These are phyloP conservation scores for Bellardia bayeri DNA, from an alignment of 2,888 invertebrate genomes.

Conservation along the genomic window DNA sequence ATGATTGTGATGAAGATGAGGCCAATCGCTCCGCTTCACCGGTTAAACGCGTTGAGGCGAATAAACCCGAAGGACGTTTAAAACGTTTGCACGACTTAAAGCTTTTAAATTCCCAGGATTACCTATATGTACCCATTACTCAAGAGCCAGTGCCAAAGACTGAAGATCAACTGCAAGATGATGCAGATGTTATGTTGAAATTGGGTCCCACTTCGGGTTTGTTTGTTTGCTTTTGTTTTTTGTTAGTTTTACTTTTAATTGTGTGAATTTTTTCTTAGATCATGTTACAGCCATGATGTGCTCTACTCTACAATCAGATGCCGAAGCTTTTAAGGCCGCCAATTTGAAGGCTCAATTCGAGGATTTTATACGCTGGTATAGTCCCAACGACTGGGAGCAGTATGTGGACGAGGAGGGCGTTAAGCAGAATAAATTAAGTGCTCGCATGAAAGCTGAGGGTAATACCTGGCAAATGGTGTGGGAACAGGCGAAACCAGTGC, in stretches of 20 bases:
- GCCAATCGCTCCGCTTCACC: conserved; percentile 45
- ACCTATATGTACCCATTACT: conserved; percentile 92
- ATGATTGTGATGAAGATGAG: conserved; percentile 88
- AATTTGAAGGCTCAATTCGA: conserved; percentile 96
- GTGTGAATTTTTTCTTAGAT: conserved; percentile 86
- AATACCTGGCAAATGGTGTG: conserved; percentile 98
- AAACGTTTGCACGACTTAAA: conserved; percentile 88
- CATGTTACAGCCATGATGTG: conserved; percentile 95
- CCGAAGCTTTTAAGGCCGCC: conserved; percentile 99
- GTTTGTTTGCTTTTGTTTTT: background rate
- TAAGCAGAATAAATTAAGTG: conserved; percentile 87
- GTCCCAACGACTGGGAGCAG: conserved; percentile 97
- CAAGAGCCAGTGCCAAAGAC: conserved; percentile 98
- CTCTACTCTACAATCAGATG: conserved; percentile 96
- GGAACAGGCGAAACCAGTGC: conserved; percentile 94
- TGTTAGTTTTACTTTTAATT: background rate
- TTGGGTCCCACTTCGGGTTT: conserved; percentile 91
- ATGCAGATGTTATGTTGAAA: conserved; percentile 94
- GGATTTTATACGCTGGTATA: conserved; percentile 99
- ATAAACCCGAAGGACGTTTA: conserved; percentile 88
- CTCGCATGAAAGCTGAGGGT: conserved; percentile 94
- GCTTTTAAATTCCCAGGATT: conserved; percentile 88
- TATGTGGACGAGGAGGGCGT: conserved; percentile 80
- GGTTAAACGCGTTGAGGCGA: background rate
- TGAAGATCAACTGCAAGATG: conserved; percentile 97